A percentile compares a stretch with the other conserved stretches of the same genome.
Evolutionary conservation across 2,797 vertebrate genomes (phyloP).

Genomic region (Hybognathus amarus): DNA sequence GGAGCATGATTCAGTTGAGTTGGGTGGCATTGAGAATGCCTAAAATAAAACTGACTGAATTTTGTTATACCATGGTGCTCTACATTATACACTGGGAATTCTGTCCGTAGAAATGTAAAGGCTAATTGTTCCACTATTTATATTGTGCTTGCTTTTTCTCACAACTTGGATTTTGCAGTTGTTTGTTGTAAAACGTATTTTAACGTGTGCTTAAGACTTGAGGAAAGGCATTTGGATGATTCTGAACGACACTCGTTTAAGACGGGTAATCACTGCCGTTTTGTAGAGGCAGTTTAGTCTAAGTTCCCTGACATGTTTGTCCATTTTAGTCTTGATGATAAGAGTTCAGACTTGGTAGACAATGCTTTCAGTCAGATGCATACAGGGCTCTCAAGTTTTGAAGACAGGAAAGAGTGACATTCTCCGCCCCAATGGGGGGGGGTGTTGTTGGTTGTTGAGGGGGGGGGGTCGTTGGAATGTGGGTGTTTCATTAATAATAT

Average conservation of each 20-base stretch:
- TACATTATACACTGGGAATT: conserved; percentile 74
- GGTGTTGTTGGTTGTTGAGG: no score
- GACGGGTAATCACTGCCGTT: not conserved
- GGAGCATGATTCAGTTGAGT: conserved; percentile 10
- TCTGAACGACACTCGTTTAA: not conserved
- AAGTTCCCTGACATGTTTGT: conserved; percentile 19
- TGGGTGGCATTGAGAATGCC: not conserved
- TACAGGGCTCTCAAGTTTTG: no score
- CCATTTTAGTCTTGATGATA: conserved; percentile 2
- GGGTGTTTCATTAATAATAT: no score
- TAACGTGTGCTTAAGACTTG: not conserved
- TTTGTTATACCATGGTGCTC: conserved; percentile 46
- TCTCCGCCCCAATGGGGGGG: no score
- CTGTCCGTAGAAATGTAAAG: conserved; percentile 52
- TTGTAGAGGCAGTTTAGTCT: conserved; percentile 1
- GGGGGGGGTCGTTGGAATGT: no score
- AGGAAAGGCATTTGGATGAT: conserved; percentile 1
- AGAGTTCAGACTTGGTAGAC: conserved; percentile 11
- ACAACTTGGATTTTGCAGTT: conserved; percentile 29
- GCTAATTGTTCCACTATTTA: conserved; percentile 35
- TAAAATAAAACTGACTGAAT: conserved; percentile 25
- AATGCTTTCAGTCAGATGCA: conserved; percentile 14
- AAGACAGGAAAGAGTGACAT: no score
- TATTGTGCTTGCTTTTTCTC: conserved; percentile 33
- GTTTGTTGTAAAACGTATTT: conserved; percentile 42